A percentile compares a stretch with the other conserved stretches of the same genome.
Evolutionary conservation across 1,140 invertebrate species (phyloP).

Genomic region (Octopus sinensis): DNA sequence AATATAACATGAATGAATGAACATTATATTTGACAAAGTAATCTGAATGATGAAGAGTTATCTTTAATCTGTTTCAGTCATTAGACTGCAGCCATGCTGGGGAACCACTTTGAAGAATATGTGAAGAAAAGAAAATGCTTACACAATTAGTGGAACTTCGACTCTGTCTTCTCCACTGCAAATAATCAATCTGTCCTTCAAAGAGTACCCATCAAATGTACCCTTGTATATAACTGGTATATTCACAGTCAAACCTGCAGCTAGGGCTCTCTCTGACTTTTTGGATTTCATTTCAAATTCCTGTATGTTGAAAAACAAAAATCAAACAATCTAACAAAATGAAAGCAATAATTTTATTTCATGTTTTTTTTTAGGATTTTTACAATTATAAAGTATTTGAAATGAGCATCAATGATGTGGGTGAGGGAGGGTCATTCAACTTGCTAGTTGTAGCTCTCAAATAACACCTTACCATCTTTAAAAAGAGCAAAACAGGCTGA

Average conservation of each 20-base stretch:
- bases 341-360: not conserved
- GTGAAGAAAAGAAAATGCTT: slow-evolving; percentile 27
- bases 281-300: slow-evolving; percentile 53
- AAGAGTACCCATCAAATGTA: slow-evolving; percentile 35
- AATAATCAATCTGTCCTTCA: slow-evolving; percentile 49
- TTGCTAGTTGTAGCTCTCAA: no score
- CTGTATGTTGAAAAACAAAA: slow-evolving; percentile 32
- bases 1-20: no score
- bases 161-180: slow-evolving; percentile 53
- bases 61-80: no score
- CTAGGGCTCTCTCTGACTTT: slow-evolving; percentile 52
- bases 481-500: no score
- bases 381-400: not conserved
- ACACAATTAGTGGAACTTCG: slow-evolving; percentile 53
- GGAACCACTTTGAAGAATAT: no score
- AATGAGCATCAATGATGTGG: no score
- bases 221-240: slow-evolving; percentile 49
- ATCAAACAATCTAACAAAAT: not conserved
- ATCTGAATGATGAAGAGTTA: no score
- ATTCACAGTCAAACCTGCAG: slow-evolving; percentile 50
- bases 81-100: no score
- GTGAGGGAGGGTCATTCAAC: no score
- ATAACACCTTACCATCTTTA: no score
- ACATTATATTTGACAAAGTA: no score
- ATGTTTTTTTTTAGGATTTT: not conserved